Conservation (phyloP, 1,140 invertebrate species). For the Centruroides sculpturatus region DNA sequence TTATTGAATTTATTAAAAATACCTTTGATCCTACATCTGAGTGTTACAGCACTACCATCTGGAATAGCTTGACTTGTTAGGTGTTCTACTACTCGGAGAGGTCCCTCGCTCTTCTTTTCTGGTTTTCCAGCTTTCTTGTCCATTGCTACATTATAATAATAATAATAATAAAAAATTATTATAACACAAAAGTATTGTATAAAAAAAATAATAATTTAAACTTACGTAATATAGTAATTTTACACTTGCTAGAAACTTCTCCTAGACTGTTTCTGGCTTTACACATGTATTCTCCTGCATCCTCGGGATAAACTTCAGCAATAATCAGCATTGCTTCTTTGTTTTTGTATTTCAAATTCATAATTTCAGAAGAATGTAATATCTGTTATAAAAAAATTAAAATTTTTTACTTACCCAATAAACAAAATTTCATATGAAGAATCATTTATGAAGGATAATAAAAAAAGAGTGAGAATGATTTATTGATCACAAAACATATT, state of each 20-base stretch:
- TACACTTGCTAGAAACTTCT: constrained; percentile 63
- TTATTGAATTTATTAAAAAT: not conserved
- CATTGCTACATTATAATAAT: constrained; percentile 36
- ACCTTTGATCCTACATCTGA: constrained; percentile 18
- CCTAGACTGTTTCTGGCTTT: constrained; percentile 82
- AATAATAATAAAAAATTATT: not conserved
- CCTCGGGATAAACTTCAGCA: constrained; percentile 83
- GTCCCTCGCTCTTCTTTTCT: not conserved
- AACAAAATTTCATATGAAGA: too few species aligned
- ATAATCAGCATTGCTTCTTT: constrained; percentile 70
- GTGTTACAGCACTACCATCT: constrained; percentile 20
- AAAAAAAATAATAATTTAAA: not conserved
- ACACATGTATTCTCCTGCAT: constrained; percentile 75
- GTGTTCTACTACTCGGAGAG: constrained; percentile 19
- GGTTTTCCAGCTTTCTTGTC: constrained; percentile 25
- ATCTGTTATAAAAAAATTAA: constrained; percentile 14
- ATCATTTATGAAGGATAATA: too few species aligned
- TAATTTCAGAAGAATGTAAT: constrained; percentile 61
- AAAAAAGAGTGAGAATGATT: too few species aligned
- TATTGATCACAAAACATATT: too few species aligned
- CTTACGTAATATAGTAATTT: constrained; percentile 50
- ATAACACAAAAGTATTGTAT: not conserved
- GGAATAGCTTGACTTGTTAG: constrained; percentile 16
- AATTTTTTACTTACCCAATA: not conserved
- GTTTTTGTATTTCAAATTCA: constrained; percentile 80